Evolutionary conservation across 2,113 vertebrate species (phyloP).

Genomic region (Picathartes gymnocephalus): DNA sequence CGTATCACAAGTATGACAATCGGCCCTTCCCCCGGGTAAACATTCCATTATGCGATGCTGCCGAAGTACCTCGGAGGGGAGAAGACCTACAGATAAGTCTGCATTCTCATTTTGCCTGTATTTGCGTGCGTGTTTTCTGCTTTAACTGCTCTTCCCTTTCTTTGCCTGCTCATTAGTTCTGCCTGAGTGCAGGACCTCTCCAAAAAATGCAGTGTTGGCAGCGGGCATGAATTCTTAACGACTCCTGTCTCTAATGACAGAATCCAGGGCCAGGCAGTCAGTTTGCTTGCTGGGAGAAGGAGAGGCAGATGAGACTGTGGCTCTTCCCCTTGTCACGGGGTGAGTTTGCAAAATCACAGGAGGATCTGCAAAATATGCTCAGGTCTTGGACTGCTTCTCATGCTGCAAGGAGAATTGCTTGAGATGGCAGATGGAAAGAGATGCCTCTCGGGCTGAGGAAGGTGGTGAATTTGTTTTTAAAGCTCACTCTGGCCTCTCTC

Average conservation of each 20-base stretch:
- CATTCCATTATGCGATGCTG: neutral
- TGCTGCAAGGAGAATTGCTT: neutral
- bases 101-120: slow-evolving; percentile 23
- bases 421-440: neutral
- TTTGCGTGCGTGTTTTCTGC: slow-evolving; percentile 31
- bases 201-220: slow-evolving; percentile 55
- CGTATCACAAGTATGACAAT: slow-evolving; percentile 1
- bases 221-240: slow-evolving; percentile 57
- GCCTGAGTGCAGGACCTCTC: slow-evolving; percentile 66
- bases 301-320: neutral
- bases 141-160: slow-evolving; percentile 24
- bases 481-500: neutral
- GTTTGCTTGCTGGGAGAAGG: slow-evolving; percentile 6
- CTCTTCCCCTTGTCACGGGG: neutral
- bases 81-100: slow-evolving; percentile 5
- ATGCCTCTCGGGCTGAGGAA: neutral
- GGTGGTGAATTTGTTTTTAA: neutral
- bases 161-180: slow-evolving; percentile 63
- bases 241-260: slow-evolving; percentile 44
- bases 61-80: neutral
- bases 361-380: slow-evolving; percentile 1
- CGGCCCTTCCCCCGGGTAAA: slow-evolving; percentile 8
- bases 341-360: neutral
- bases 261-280: neutral
- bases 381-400: neutral